A percentile compares a stretch with the other conserved stretches of the same genome.
Evolutionary conservation across 1,140 invertebrate genomes (phyloP).

Genomic region (Argopecten irradians): DNA sequence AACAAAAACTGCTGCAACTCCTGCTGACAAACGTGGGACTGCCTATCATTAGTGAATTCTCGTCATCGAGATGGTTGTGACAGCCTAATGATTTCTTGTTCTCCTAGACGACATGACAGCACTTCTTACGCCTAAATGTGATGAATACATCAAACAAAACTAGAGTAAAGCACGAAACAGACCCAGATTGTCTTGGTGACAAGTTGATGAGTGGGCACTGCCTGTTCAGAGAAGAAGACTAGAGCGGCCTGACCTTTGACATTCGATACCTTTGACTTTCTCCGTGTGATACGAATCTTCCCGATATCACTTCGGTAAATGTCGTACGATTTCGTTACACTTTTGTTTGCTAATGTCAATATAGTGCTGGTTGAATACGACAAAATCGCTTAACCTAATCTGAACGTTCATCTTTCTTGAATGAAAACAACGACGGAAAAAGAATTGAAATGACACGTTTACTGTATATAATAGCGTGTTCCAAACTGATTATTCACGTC

Average conservation of each 20-base stretch:
- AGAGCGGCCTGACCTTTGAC: neutral
- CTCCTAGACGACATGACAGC: neutral
- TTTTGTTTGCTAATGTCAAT: no score
- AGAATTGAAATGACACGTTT: no score
- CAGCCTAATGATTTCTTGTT: slow-evolving; percentile 1
- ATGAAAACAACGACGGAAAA: no score
- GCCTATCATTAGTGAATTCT: neutral
- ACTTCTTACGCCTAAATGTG: neutral
- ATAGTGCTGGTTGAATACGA: no score
- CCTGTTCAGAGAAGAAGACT: neutral
- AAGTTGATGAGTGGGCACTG: neutral
- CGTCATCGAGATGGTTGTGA: slow-evolving; percentile 3
- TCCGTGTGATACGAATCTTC: no score
- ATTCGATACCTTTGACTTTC: neutral
- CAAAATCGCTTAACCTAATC: no score
- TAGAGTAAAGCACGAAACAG: neutral
- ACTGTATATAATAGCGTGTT: no score
- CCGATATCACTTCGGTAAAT: no score
- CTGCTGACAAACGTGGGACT: neutral
- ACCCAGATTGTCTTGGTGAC: neutral
- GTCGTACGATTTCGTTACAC: no score
- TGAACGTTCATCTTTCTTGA: no score
- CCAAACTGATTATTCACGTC: no score
- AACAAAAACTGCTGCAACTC: neutral
- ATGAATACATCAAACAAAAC: slow-evolving; percentile 11